Evolutionary conservation across 2,113 vertebrate species (phyloP).

Genomic region (Chloroceryle aenea): DNA sequence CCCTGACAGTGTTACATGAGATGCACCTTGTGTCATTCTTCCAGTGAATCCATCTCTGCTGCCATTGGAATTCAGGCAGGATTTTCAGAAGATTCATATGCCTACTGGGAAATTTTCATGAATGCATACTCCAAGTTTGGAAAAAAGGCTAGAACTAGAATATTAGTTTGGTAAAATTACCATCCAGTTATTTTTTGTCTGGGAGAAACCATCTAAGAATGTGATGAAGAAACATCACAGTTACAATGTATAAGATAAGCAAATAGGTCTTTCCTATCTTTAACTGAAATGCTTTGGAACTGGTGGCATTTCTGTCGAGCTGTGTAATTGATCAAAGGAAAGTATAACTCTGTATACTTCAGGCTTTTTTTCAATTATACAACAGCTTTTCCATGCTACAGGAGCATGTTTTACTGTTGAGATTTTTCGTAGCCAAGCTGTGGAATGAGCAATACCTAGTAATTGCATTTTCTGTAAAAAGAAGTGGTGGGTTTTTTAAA

Average conservation of each 20-base stretch:
- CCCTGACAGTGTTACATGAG: no score
- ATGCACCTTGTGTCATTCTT: no score
- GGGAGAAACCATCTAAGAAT: neutral
- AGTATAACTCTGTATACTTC: neutral
- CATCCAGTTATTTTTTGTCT: neutral
- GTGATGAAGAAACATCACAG: neutral
- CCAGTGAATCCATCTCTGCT: no score
- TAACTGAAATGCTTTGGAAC: neutral
- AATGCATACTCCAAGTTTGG: no score
- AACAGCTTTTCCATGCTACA: neutral
- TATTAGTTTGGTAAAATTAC: neutral
- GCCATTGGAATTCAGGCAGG: no score
- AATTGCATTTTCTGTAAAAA: neutral
- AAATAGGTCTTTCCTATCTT: neutral
- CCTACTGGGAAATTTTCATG: no score
- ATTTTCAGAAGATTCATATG: no score
- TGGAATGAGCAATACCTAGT: neutral
- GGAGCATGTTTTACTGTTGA: neutral
- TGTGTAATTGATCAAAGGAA: neutral
- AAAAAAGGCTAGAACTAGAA: neutral
- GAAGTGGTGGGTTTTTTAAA: rapidly evolving
- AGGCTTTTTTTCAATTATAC: neutral
- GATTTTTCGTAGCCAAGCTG: neutral
- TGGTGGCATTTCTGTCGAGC: neutral
- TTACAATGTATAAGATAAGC: neutral